Percentiles rank a stretch among this genome's conserved stretches.
These are phyloP conservation scores for Bujurquina vittata DNA, from an alignment of 2,113 vertebrate species.

Conservation along the genomic window DNA sequence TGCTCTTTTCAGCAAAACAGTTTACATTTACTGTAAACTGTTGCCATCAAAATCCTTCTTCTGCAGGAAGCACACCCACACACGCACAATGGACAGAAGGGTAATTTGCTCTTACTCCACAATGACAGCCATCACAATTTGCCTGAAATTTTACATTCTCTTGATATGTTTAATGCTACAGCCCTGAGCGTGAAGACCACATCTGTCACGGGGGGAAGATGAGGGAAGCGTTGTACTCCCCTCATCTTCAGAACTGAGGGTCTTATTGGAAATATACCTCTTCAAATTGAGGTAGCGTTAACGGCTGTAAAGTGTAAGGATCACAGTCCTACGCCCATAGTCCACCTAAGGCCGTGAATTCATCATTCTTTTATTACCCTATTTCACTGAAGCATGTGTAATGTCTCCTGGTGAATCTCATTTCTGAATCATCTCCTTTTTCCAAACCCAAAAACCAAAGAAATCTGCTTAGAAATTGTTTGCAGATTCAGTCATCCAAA, in stretches of 20 bases:
- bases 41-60: background rate
- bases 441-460: conserved; percentile 55
- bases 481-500: conserved; percentile 54
- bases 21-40: background rate
- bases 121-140: background rate
- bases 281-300: background rate
- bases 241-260: background rate
- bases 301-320: conserved; percentile 14
- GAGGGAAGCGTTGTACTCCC: background rate
- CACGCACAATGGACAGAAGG: background rate
- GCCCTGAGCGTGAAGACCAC: background rate
- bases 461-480: conserved; percentile 60
- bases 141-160: background rate
- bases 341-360: conserved; percentile 22
- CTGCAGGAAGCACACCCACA: background rate
- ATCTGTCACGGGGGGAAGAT: background rate
- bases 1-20: background rate
- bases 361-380: conserved; percentile 37
- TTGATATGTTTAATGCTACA: background rate
- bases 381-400: conserved; percentile 31
- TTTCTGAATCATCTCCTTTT: conserved; percentile 46
- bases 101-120: background rate
- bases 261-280: conserved; percentile 9
- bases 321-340: conserved; percentile 9
- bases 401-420: conserved; percentile 46